phyloP scores from a whole-genome alignment of 2,113 vertebrate genomes.

The Ciconia boyciana region DNA sequence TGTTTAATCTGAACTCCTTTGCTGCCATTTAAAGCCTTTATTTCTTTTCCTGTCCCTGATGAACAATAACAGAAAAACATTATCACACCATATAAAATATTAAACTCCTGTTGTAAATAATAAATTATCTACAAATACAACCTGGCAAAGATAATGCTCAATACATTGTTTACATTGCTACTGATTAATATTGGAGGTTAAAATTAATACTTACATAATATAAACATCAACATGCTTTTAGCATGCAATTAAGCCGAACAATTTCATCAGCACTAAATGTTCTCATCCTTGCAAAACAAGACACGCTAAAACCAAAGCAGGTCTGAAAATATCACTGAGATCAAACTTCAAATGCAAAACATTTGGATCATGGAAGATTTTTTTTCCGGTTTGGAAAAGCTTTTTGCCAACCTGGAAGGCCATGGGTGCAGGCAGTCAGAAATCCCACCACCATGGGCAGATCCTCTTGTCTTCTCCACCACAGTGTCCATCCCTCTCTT shows the following conservation, averaged over 20 bases:
- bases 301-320: neutral
- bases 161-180: conserved; percentile 35
- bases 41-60: conserved; percentile 5
- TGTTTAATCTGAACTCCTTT: conserved; percentile 8
- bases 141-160: neutral
- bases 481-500: fast-evolving
- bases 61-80: conserved; percentile 16
- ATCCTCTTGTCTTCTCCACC: neutral
- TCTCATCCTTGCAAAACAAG: neutral
- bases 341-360: neutral
- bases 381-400: neutral
- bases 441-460: neutral
- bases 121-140: conserved; percentile 7
- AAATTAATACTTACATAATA: conserved; percentile 49
- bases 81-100: conserved; percentile 46
- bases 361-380: neutral
- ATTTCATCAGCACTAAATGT: conserved; percentile 42
- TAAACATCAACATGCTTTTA: conserved; percentile 58
- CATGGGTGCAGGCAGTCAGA: neutral
- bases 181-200: conserved; percentile 60
- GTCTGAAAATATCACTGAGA: conserved; percentile 12
- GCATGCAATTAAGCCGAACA: conserved; percentile 16
- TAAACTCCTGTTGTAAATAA: conserved; percentile 48
- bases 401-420: neutral
- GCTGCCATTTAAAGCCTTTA: neutral